Evolutionary conservation across 2,888 invertebrate species (phyloP), one percentile per base, ranked within the genome.

Genomic region (Drosophila infuscata): DNA sequence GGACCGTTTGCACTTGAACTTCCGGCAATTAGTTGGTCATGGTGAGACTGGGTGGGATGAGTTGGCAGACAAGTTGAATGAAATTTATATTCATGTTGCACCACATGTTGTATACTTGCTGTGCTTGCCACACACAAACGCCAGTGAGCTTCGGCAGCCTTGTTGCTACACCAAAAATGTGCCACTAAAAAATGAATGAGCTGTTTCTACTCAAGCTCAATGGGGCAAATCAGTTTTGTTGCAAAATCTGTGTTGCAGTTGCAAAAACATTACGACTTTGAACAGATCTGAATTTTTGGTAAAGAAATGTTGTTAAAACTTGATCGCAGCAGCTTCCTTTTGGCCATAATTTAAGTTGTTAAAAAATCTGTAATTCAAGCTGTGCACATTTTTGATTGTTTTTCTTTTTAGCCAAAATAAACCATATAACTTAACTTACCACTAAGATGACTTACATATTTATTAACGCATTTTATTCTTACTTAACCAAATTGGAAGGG

Each of bases 31-130:
- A 82, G 81, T 70, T 81, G 73, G 52, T 0, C 36, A 41, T 29
- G 25, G 33, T 43, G 35, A 15, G 49, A 36, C 12, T 43, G 12
- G 25, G 25, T 11, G 1, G 61, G 65, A 33, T 35, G 48, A 25
- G 46, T 11, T 41, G 53, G 53, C 38, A 64, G 48, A 41, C 32
- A 54, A 74, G 43, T 67, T 64, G 54, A 57, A 51, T 60, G 43
- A 69, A 67, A 73, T 67, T 66, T 79, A 62, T 73, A 72, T 43
- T 56, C 72, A 62, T 78, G 80, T 77, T 80, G 75, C 66, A 64
- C 79, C 78, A 81, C 84, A 83, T 84, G 79, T 75, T 78, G 81
- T 77, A 76, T 82, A 79, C 82, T 81, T 79, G 80, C 82, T 69
- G 29, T 79, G 80, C 82, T 69, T 30, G 46, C 46, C 65, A 61